phyloP scores from a whole-genome alignment of 1,140 invertebrate species.

The Drosophila asahinai region DNA sequence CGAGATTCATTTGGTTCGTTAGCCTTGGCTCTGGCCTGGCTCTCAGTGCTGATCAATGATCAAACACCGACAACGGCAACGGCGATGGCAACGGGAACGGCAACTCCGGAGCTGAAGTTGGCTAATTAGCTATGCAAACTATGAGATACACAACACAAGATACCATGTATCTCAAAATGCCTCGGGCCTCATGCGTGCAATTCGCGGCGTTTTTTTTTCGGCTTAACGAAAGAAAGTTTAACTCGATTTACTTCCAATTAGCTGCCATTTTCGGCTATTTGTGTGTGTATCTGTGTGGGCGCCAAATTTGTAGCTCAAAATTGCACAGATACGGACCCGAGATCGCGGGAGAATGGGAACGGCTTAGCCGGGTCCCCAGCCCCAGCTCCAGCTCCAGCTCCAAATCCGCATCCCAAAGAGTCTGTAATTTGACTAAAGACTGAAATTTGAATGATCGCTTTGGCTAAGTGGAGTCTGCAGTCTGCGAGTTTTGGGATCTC shows the following conservation, averaged over 20 bases:
- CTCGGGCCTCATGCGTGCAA: conserved; percentile 72
- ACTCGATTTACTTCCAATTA: conserved; percentile 80
- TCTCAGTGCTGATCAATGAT: conserved; percentile 67
- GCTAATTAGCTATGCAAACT: conserved; percentile 83
- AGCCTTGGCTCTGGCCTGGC: conserved; percentile 38
- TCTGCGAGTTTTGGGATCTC: conserved; percentile 21
- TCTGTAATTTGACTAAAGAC: conserved; percentile 76
- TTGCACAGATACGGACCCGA: conserved; percentile 58
- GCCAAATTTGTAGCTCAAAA: conserved; percentile 70
- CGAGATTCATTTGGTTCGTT: conserved; percentile 76
- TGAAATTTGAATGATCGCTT: conserved; percentile 66
- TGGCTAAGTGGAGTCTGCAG: conserved; percentile 50
- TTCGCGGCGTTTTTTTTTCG: conserved; percentile 42
- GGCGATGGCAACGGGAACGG: conserved; percentile 28
- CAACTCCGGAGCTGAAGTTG: conserved; percentile 37
- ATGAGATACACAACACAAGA: conserved; percentile 78
- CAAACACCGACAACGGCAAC: conserved; percentile 58
- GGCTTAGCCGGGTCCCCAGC: conserved; percentile 13
- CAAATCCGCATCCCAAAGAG: conserved; percentile 41
- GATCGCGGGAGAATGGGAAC: conserved; percentile 12
- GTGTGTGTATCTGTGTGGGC: conserved; percentile 62
- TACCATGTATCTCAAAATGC: conserved; percentile 76
- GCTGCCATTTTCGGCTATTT: conserved; percentile 71
- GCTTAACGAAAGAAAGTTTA: conserved; percentile 69
- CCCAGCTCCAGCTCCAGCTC: neutral